These are phyloP conservation scores for Camelus dromedarius DNA, from an alignment of 2,113 vertebrate species.

Conservation along the genomic window DNA sequence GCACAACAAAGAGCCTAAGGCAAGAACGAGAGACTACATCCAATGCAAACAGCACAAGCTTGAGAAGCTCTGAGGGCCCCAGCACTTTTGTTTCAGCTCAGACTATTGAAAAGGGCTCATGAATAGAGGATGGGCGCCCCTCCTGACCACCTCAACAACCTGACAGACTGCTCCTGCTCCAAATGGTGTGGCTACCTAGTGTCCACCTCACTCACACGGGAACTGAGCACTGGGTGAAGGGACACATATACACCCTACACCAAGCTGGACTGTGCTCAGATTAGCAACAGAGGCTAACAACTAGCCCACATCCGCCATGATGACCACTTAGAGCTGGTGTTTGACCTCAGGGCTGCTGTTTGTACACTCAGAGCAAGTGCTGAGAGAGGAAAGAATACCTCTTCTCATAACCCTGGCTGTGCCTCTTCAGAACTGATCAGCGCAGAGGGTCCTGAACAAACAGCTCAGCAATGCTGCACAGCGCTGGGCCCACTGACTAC, in stretches of 20 bases:
- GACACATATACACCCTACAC: accelerated
- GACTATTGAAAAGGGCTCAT: neutral
- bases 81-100: neutral
- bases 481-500: neutral
- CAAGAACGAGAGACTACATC: neutral
- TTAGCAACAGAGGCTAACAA: neutral
- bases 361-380: neutral
- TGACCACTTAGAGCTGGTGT: neutral
- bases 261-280: neutral
- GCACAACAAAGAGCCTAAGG: neutral
- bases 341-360: neutral
- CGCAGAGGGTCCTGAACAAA: neutral
- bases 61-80: neutral
- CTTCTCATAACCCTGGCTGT: neutral
- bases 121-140: neutral
- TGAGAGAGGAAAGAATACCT: neutral
- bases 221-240: neutral
- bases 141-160: neutral
- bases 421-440: neutral
- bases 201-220: neutral
- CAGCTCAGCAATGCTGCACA: neutral
- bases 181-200: neutral
- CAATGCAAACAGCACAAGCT: neutral
- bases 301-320: accelerated
- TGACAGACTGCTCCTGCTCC: neutral